Conservation (phyloP, 2,888 invertebrate genomes). For the Sthenelais limicola region DNA sequence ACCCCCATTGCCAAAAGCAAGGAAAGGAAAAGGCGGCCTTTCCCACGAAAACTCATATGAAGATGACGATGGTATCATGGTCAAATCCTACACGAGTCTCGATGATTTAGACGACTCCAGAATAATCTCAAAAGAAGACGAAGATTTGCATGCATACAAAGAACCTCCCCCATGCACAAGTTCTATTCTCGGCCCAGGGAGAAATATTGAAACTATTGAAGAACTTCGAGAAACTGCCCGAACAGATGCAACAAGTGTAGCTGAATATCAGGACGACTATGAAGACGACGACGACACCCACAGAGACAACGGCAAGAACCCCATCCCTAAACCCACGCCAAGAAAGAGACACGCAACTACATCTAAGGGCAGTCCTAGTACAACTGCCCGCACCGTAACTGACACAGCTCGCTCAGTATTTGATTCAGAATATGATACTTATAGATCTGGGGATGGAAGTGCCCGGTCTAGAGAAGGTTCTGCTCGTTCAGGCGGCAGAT, state of each 20-base stretch:
- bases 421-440: background rate
- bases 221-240: constrained; percentile 18
- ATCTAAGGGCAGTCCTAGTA: background rate
- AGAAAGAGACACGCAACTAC: background rate
- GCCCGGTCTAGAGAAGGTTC: no score
- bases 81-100: constrained; percentile 1
- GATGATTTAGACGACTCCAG: background rate
- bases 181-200: background rate
- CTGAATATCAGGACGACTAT: background rate
- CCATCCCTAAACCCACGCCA: constrained; percentile 14
- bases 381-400: background rate
- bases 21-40: constrained; percentile 8
- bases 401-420: background rate
- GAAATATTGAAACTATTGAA: constrained; percentile 17
- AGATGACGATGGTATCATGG: background rate
- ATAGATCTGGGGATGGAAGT: background rate
- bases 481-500: no score
- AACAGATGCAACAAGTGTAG: constrained; percentile 14
- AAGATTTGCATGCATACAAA: constrained; percentile 16
- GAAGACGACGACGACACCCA: background rate
- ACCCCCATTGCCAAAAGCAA: constrained; percentile 8
- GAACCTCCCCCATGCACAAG: background rate
- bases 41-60: background rate
- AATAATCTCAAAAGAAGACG: constrained; percentile 7
- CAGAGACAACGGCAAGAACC: background rate